Conservation (phyloP, 2,888 invertebrate genomes). For the Hypsopygia costalis region DNA sequence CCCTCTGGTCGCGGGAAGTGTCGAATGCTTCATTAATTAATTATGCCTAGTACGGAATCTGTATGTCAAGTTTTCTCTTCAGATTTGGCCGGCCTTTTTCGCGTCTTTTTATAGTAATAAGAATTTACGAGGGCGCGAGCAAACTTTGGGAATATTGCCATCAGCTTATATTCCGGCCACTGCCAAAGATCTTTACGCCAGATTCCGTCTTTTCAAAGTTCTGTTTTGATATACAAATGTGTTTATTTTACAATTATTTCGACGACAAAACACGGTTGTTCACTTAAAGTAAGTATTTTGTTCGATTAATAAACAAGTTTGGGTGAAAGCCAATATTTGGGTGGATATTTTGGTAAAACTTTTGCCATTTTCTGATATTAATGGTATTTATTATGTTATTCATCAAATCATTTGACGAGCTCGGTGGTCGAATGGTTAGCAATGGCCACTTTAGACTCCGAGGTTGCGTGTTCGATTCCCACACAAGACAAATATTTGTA, state of each 20-base stretch:
- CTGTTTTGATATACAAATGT: constrained; percentile 8
- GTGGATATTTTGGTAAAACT: background rate
- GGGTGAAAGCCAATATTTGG: background rate
- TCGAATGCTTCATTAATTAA: too few relatives aligned
- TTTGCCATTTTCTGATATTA: too few relatives aligned
- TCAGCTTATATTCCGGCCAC: constrained; percentile 24
- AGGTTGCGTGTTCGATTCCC: too few relatives aligned
- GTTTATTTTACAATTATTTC: constrained; percentile 13
- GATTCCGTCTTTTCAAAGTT: background rate
- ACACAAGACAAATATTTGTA: too few relatives aligned
- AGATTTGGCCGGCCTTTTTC: too few relatives aligned
- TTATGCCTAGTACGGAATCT: too few relatives aligned
- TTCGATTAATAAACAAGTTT: background rate
- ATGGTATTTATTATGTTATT: too few relatives aligned
- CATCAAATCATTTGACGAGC: too few relatives aligned
- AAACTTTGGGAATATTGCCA: constrained; percentile 43
- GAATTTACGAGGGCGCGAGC: constrained; percentile 44
- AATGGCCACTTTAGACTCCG: too few relatives aligned
- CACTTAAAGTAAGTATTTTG: background rate
- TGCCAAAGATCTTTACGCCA: constrained; percentile 24
- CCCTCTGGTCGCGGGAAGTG: too few relatives aligned
- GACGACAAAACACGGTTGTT: constrained; percentile 1
- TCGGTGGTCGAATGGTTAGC: too few relatives aligned
- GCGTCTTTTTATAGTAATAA: constrained; percentile 40
- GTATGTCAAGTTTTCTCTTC: too few relatives aligned